phyloP scores from a whole-genome alignment of 2,888 invertebrate species.

The Lasioglossum zephyrum region DNA sequence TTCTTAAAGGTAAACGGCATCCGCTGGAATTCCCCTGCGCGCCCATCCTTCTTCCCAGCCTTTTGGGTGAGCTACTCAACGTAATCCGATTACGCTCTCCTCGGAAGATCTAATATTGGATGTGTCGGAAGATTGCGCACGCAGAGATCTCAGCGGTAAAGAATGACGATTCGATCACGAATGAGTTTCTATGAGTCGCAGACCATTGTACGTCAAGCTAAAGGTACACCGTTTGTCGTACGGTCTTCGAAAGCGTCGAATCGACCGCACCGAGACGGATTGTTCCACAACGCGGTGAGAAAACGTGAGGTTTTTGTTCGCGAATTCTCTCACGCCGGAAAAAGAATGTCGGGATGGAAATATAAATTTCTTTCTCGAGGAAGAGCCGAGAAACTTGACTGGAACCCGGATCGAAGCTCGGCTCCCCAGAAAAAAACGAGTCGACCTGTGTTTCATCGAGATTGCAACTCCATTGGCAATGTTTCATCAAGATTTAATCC shows the following conservation, averaged over 20 bases:
- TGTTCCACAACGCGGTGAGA: slow-evolving; percentile 3
- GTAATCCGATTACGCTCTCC: background rate
- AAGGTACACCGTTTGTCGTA: background rate
- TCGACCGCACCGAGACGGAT: slow-evolving; percentile 16
- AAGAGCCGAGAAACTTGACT: slow-evolving; percentile 11
- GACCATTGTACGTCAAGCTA: background rate
- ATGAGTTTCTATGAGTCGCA: background rate
- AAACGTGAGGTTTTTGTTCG: slow-evolving; percentile 13
- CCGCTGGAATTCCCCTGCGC: slow-evolving; percentile 13
- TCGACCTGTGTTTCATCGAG: background rate
- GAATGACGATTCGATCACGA: background rate
- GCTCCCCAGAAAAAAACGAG: background rate
- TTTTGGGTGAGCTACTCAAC: background rate
- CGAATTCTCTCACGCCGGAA: slow-evolving; percentile 9
- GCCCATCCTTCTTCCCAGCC: background rate
- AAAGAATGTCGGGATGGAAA: slow-evolving; percentile 12
- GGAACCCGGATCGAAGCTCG: background rate
- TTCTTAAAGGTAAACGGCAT: slow-evolving; percentile 18
- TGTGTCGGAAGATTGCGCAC: background rate
- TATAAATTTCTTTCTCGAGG: background rate
- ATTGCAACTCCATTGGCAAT: background rate
- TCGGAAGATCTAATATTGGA: background rate
- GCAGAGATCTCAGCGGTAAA: background rate
- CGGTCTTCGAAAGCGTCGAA: background rate
- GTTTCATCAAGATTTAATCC: too few relatives aligned